Evolutionary conservation across 2,888 invertebrate genomes (phyloP).

Genomic region (Polyommatus iphigenia): DNA sequence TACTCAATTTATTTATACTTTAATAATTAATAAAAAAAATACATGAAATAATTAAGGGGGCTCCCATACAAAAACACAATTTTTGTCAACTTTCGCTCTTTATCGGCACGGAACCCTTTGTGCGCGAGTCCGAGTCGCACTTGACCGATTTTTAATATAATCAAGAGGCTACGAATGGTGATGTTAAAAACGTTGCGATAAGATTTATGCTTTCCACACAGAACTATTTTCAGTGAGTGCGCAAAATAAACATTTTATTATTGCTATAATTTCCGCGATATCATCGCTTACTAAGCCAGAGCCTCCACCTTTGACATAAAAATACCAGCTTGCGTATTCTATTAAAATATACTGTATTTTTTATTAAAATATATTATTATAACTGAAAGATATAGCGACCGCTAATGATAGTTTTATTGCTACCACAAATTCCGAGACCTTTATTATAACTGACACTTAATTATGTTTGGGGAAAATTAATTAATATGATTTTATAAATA

Average conservation of each 20-base stretch:
- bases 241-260: background rate
- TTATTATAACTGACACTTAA: conserved; percentile 23
- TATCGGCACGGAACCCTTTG: too few species aligned
- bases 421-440: conserved; percentile 9
- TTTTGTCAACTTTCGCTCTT: too few species aligned
- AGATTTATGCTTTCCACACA: background rate
- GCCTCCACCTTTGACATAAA: background rate
- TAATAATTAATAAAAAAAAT: too few species aligned
- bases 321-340: background rate
- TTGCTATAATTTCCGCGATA: background rate
- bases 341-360: background rate
- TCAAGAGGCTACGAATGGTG: too few species aligned
- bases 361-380: conserved; percentile 1
- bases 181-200: background rate
- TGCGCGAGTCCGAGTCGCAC: too few species aligned
- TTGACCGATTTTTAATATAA: too few species aligned
- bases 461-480: conserved; percentile 13
- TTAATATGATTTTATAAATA: conserved; percentile 12
- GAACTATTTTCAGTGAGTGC: background rate
- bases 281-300: background rate
- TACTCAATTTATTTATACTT: too few species aligned
- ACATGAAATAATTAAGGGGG: too few species aligned
- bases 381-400: background rate
- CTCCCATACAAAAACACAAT: too few species aligned
- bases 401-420: conserved; percentile 20